A percentile compares a stretch with the other conserved stretches of the same genome.
Evolutionary conservation across 2,888 invertebrate species (phyloP).

Genomic region (Coremacera marginata): DNA sequence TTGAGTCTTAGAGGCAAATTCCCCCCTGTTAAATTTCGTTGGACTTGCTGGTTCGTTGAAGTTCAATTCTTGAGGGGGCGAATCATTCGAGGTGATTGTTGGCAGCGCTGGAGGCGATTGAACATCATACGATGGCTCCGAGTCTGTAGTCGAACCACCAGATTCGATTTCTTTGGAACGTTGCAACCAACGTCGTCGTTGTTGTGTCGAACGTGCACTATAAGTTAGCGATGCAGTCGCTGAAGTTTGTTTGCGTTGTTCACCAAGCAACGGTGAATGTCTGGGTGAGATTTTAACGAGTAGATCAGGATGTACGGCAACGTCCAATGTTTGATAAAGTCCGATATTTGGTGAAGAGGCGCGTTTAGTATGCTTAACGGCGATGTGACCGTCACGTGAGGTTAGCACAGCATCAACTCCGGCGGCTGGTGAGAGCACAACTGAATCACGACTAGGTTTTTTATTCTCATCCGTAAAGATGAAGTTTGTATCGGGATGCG

Average conservation of each 20-base stretch:
- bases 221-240: slow-evolving; percentile 33
- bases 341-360: slow-evolving; percentile 61
- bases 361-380: slow-evolving; percentile 57
- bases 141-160: slow-evolving; percentile 53
- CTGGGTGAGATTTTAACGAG: slow-evolving; percentile 58
- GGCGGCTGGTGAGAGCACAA: slow-evolving; percentile 39
- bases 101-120: background rate
- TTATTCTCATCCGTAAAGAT: slow-evolving; percentile 63
- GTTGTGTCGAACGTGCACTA: slow-evolving; percentile 49
- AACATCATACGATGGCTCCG: slow-evolving; percentile 49
- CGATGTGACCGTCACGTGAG: slow-evolving; percentile 54
- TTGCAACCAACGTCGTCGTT: slow-evolving; percentile 53
- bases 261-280: slow-evolving; percentile 50
- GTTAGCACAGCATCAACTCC: slow-evolving; percentile 49
- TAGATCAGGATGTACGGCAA: slow-evolving; percentile 63
- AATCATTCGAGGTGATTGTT: background rate
- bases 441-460: slow-evolving; percentile 50
- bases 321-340: slow-evolving; percentile 56
- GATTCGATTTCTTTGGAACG: slow-evolving; percentile 57
- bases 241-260: slow-evolving; percentile 4
- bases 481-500: slow-evolving; percentile 62
- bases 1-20: background rate
- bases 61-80: background rate
- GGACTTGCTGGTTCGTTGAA: background rate
- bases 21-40: background rate